These are phyloP conservation scores for Nineta flava DNA, from an alignment of 2,888 invertebrate genomes.

Conservation along the genomic window DNA sequence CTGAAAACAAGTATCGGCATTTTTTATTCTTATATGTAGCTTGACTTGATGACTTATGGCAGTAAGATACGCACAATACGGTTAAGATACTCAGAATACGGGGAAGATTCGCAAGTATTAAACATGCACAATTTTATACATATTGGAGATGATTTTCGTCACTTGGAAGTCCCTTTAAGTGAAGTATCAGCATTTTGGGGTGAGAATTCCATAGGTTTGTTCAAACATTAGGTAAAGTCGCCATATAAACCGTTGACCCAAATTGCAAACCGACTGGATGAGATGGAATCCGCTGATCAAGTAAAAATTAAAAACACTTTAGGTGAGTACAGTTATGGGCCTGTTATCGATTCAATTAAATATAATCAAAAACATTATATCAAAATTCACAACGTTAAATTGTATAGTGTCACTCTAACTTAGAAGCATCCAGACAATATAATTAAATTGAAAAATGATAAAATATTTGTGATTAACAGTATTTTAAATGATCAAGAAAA, in stretches of 20 bases:
- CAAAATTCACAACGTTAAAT: not conserved
- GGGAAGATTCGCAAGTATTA: not conserved
- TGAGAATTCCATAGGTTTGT: not conserved
- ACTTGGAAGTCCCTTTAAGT: not conserved
- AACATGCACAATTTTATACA: not conserved
- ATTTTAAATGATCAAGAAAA: not conserved
- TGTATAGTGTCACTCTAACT: not conserved
- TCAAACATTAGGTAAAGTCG: not conserved
- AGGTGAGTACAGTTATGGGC: not conserved
- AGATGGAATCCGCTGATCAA: not conserved
- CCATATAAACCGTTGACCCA: not conserved
- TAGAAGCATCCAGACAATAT: not conserved
- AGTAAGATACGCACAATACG: not conserved
- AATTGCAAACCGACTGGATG: not conserved
- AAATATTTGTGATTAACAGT: not conserved
- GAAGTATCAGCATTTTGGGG: not conserved
- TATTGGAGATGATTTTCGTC: not conserved
- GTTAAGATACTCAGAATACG: not conserved
- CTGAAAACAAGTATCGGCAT: conserved; percentile 10
- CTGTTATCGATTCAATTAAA: not conserved
- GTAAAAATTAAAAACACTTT: not conserved
- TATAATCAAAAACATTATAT: not conserved
- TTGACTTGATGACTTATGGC: not conserved
- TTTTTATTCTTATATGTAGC: conserved; percentile 10
- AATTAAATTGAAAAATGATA: not conserved